Conservation (phyloP, 2,797 vertebrate genomes). For the Odontamblyopus rebecca region DNA sequence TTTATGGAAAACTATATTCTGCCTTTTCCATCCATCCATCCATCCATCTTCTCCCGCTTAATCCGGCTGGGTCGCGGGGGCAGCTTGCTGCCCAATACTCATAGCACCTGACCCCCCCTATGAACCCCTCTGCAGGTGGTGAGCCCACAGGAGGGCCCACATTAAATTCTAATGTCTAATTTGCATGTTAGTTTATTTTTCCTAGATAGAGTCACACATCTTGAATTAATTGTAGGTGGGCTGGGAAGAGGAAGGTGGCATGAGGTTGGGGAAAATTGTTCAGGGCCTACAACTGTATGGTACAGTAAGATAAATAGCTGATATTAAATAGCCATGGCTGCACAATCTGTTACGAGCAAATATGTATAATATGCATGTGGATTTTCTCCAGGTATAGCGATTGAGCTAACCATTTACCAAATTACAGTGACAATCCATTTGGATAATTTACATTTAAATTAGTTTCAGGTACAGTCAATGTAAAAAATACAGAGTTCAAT, state of each 20-base stretch:
- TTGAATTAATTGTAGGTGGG: too few species aligned
- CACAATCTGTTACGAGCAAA: slow-evolving; percentile 12
- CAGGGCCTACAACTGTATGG: not conserved
- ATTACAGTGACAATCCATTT: not conserved
- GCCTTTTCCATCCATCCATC: too few species aligned
- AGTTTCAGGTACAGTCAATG: slow-evolving; percentile 9
- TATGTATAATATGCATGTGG: not conserved
- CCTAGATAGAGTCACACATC: too few species aligned
- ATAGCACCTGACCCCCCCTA: too few species aligned
- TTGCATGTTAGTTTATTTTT: not conserved
- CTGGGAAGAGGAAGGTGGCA: too few species aligned
- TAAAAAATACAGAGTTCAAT: not conserved
- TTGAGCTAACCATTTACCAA: not conserved
- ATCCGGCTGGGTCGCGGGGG: too few species aligned
- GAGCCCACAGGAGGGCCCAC: too few species aligned
- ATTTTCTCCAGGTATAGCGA: not conserved
- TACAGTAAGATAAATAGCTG: slow-evolving; percentile 18
- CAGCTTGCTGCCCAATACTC: too few species aligned
- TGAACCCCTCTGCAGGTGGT: too few species aligned
- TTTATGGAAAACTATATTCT: too few species aligned
- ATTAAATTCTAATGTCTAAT: not conserved
- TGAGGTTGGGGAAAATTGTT: too few species aligned
- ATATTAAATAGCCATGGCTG: slow-evolving; percentile 19
- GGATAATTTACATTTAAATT: slow-evolving; percentile 34
- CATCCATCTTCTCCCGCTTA: too few species aligned